Percentiles rank a stretch among this genome's conserved stretches.
Conservation (phyloP, 1,140 invertebrate genomes). For the Musca vetustissima region DNA sequence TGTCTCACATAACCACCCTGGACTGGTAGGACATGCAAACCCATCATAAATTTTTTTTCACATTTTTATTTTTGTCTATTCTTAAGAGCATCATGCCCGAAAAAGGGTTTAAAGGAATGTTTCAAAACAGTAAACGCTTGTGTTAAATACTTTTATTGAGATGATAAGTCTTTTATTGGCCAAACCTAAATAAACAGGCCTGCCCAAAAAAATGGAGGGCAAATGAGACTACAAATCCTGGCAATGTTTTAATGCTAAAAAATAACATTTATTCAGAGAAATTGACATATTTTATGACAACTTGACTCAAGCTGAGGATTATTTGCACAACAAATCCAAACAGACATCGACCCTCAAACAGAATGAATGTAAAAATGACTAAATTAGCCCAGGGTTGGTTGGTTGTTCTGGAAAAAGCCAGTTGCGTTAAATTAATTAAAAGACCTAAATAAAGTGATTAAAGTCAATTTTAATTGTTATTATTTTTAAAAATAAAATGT, state of each 20-base stretch:
- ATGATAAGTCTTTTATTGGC: slow-evolving; percentile 56
- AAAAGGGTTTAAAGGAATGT: slow-evolving; percentile 40
- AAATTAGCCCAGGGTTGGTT: too few relatives aligned
- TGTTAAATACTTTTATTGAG: slow-evolving; percentile 57
- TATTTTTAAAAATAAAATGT: not conserved
- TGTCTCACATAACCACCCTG: not conserved
- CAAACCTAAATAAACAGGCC: slow-evolving; percentile 53
- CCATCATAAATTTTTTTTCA: not conserved
- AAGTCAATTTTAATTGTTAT: not conserved
- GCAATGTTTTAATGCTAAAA: slow-evolving; percentile 9
- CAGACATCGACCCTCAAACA: not conserved
- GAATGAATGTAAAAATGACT: not conserved
- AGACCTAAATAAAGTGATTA: slow-evolving; percentile 21
- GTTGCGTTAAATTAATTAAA: slow-evolving; percentile 18
- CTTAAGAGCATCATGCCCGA: not conserved
- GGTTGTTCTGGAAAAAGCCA: not conserved
- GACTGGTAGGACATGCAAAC: slow-evolving; percentile 13
- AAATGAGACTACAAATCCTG: not conserved
- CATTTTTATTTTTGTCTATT: slow-evolving; percentile 10
- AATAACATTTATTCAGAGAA: slow-evolving; percentile 20
- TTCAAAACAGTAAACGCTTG: slow-evolving; percentile 53
- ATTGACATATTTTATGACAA: slow-evolving; percentile 17
- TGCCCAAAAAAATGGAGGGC: slow-evolving; percentile 4
- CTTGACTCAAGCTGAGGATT: slow-evolving; percentile 3
- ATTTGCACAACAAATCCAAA: slow-evolving; percentile 12